A percentile compares a stretch with the other conserved stretches of the same genome.
phyloP scores from a whole-genome alignment of 2,797 vertebrate species.

The Adrianichthys oophorus region DNA sequence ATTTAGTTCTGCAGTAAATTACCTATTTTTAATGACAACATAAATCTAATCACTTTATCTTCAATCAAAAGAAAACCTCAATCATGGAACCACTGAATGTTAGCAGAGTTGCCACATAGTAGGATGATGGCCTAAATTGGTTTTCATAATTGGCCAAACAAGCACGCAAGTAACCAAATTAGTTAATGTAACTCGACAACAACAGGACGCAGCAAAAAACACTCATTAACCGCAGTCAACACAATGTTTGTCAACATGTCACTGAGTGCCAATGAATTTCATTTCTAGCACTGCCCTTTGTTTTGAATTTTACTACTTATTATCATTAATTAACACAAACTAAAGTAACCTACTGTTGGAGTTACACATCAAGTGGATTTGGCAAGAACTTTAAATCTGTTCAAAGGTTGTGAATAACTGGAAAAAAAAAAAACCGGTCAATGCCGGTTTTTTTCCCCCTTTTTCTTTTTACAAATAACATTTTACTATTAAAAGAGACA shows the following conservation, averaged over 20 bases:
- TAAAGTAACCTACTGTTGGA: constrained; percentile 24
- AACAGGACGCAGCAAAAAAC: constrained; percentile 19
- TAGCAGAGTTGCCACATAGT: too few species aligned
- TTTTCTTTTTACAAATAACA: too few species aligned
- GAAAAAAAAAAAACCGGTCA: constrained; percentile 4
- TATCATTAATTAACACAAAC: constrained; percentile 30
- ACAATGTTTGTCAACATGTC: constrained; percentile 32
- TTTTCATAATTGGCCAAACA: constrained; percentile 48
- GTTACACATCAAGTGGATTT: constrained; percentile 18
- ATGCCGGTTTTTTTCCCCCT: too few species aligned
- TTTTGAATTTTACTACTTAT: constrained; percentile 37
- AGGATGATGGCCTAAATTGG: constrained; percentile 10
- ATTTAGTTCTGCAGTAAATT: background rate
- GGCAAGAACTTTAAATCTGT: constrained; percentile 15
- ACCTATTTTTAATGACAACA: too few species aligned
- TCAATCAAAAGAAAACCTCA: too few species aligned
- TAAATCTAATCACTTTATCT: too few species aligned
- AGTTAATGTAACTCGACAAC: constrained; percentile 36
- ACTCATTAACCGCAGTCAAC: constrained; percentile 33
- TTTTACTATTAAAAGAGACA: too few species aligned
- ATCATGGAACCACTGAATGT: too few species aligned
- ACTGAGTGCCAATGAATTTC: constrained; percentile 33
- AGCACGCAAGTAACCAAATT: constrained; percentile 48
- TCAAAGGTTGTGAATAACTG: constrained; percentile 7
- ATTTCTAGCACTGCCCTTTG: constrained; percentile 24